These are phyloP conservation scores for Bombyx mori DNA, from an alignment of 1,140 invertebrate genomes.

Conservation along the genomic window DNA sequence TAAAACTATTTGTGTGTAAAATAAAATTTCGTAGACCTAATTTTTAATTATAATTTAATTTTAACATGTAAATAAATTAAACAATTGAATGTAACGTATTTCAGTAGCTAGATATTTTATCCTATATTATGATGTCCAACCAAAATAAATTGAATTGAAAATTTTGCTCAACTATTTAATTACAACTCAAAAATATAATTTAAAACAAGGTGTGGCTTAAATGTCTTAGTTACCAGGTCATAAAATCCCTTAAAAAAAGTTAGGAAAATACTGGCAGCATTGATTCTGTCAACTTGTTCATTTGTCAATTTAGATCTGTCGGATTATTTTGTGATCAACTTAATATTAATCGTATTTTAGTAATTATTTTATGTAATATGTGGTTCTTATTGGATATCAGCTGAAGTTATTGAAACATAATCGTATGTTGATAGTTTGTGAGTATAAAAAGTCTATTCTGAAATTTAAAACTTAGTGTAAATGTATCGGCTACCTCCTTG, in stretches of 20 bases:
- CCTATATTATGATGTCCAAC: no score
- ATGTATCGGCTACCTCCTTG: constrained; percentile 29
- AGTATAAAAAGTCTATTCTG: constrained; percentile 25
- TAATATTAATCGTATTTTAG: no score
- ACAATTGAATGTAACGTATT: not conserved
- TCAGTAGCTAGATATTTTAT: no score
- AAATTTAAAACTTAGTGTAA: no score
- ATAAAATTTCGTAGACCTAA: not conserved
- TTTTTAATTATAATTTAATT: no score
- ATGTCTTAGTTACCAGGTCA: no score
- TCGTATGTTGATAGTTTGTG: constrained; percentile 32
- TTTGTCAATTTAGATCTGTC: no score
- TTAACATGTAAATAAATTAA: not conserved
- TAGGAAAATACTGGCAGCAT: constrained; percentile 1
- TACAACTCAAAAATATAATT: no score
- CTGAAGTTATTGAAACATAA: constrained; percentile 24
- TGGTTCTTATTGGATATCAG: constrained; percentile 33
- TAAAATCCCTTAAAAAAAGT: not conserved
- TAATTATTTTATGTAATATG: constrained; percentile 52
- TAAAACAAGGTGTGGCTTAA: no score
- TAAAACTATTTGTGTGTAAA: not conserved
- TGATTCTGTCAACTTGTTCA: not conserved
- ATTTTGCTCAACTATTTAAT: no score
- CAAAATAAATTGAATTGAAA: no score
- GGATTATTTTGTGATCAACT: no score